Base-by-base conservation (phyloP, 2,888 invertebrate genomes). In the Cremastinae sp. region DNA sequence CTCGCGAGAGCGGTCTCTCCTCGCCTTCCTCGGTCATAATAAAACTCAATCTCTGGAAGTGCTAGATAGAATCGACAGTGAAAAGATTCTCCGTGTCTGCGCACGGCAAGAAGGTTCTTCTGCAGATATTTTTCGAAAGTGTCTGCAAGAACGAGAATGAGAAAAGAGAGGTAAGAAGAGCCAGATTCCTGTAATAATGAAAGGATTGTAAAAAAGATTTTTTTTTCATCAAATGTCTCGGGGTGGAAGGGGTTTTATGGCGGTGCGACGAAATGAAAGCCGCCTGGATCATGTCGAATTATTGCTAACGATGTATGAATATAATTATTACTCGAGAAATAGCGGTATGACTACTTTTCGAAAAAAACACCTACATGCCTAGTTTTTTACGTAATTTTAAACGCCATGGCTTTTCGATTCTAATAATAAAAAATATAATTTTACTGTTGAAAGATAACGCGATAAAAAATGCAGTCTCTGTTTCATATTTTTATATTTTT, bases 181-280 rank as follows among this genome's bases (percentile, higher is more conserved):
- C 39, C 4, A 39, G 10, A 58, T 51, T 41, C 47, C 16, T 5
- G 45, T 16, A 37, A 49, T 68, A 14, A 68, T 39, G 68, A 39
- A 59, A 16, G 45, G 59, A 18, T 43, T 18, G 47, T 37, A 47
- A 18, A 12, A 53, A 20, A 39, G 28, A 66, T 64, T 65, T 37
- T 59, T 39, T 12, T 61, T 72, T 28, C 28, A 28, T 28, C 64
- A 35, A 59, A 58, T 41, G 69, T 59, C 47, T 53, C 41, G 68
- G 28, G 47, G 61, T 55, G 71, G 58, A 66, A 59, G 79, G 79
- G 74, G 79, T 82, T 86, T 86, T 81, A 84, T 79, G 81, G 76
- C 74, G 75, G 78, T 80, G 49, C 43, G 58, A 35, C 79, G 80
- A 82, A 86, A 86, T 84, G 84, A 86, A 84, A 3, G 28, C 5